A percentile compares a stretch with the other conserved stretches of the same genome.
Evolutionary conservation across 2,888 invertebrate genomes (phyloP).

Genomic region (Dione vanillae): DNA sequence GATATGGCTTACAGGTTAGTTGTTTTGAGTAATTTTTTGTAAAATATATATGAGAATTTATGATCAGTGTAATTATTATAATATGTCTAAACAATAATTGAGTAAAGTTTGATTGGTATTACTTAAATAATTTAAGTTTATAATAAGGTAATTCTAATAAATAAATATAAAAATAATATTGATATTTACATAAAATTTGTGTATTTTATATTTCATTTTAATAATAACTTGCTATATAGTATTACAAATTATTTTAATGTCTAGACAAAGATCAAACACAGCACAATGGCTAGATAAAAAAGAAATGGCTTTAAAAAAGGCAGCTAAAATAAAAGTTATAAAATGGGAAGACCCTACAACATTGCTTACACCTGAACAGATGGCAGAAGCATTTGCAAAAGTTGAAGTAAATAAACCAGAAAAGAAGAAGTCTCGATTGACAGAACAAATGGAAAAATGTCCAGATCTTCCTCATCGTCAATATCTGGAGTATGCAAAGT

Average conservation of each 20-base stretch:
- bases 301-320: constrained; percentile 92
- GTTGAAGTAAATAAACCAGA: constrained; percentile 64
- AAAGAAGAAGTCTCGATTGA: constrained; percentile 86
- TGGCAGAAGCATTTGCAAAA: constrained; percentile 84
- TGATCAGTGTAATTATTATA: not conserved
- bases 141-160: not conserved
- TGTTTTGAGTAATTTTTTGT: not conserved
- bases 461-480: constrained; percentile 92
- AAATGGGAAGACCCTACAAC: constrained; percentile 87
- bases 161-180: too few relatives aligned
- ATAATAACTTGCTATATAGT: too few relatives aligned
- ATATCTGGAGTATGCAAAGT: constrained; percentile 94
- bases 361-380: constrained; percentile 82
- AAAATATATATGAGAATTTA: not conserved
- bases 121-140: not conserved
- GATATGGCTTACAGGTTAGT: constrained; percentile 42
- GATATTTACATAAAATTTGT: not conserved
- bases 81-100: constrained; percentile 85
- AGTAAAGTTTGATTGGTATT: too few relatives aligned
- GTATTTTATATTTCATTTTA: too few relatives aligned
- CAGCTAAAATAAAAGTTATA: constrained; percentile 89
- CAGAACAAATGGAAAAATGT: constrained; percentile 90
- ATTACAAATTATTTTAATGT: constrained; percentile 54
- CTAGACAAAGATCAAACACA: constrained; percentile 92
- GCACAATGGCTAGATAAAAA: constrained; percentile 95